Conservation (phyloP, 2,888 invertebrate genomes). For the Caenorhabditis sulstoni region DNA sequence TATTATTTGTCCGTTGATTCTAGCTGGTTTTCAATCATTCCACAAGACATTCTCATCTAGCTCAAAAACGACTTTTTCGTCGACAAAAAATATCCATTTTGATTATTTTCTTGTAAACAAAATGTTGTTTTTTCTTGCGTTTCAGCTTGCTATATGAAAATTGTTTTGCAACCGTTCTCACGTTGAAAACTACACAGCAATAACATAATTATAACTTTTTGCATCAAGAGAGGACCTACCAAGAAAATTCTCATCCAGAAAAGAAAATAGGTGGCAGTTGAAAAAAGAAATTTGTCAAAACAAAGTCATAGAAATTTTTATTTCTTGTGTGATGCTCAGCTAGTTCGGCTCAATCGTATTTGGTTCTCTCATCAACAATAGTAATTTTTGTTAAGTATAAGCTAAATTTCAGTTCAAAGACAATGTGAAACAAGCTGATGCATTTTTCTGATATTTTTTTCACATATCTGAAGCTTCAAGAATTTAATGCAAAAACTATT, state of each 20-base stretch:
- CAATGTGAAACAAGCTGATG: too few species aligned
- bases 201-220: conserved; percentile 11
- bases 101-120: too few species aligned
- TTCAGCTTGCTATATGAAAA: too few species aligned
- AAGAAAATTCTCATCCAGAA: conserved; percentile 16
- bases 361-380: conserved; percentile 31
- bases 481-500: too few species aligned
- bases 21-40: not conserved
- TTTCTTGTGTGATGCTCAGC: conserved; percentile 50
- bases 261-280: conserved; percentile 42
- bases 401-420: not conserved
- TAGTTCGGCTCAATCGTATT: conserved; percentile 45
- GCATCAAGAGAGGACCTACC: conserved; percentile 11
- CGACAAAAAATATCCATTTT: too few species aligned
- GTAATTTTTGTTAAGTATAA: conserved; percentile 1
- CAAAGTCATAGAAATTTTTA: conserved; percentile 59
- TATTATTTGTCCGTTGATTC: not conserved
- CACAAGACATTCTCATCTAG: too few species aligned
- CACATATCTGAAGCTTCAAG: too few species aligned
- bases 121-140: too few species aligned
- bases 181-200: conserved; percentile 4
- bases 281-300: conserved; percentile 45
- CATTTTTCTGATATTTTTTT: too few species aligned
- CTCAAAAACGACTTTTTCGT: too few species aligned
- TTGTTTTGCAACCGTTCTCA: not conserved